Percentiles rank a stretch among this genome's conserved stretches.
These are phyloP conservation scores for Caenorhabditis uteleia DNA, from an alignment of 2,888 invertebrate genomes.

Conservation along the genomic window DNA sequence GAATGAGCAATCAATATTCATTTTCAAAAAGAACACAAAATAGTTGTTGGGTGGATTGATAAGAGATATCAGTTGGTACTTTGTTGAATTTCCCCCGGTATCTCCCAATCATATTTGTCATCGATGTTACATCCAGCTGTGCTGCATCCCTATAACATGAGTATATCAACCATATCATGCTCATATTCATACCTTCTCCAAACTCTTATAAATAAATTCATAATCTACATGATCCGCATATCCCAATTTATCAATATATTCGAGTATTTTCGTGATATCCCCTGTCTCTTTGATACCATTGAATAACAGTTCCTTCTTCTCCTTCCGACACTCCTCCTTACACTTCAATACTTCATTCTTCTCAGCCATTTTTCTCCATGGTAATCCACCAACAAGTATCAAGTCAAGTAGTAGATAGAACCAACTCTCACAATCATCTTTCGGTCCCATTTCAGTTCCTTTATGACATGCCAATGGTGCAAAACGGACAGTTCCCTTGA, in stretches of 20 bases:
- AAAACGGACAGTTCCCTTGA: slow-evolving; percentile 64
- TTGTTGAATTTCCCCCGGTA: no score
- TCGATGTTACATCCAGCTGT: slow-evolving; percentile 35
- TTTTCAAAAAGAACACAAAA: no score
- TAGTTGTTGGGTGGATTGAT: no score
- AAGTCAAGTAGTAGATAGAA: slow-evolving; percentile 63
- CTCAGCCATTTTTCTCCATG: slow-evolving; percentile 54
- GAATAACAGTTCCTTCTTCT: slow-evolving; percentile 31
- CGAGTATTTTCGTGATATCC: slow-evolving; percentile 51
- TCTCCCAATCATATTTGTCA: slow-evolving; percentile 57
- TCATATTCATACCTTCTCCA: slow-evolving; percentile 13
- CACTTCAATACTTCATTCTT: slow-evolving; percentile 48
- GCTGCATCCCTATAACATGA: slow-evolving; percentile 26
- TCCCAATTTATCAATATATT: slow-evolving; percentile 52
- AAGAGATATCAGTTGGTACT: no score
- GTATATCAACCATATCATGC: no score
- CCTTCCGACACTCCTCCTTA: slow-evolving; percentile 51
- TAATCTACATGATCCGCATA: slow-evolving; percentile 59
- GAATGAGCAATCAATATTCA: no score
- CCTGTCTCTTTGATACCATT: slow-evolving; percentile 27
- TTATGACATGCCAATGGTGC: slow-evolving; percentile 60
- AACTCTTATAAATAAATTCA: slow-evolving; percentile 45
- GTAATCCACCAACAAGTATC: slow-evolving; percentile 48
- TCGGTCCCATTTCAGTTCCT: slow-evolving; percentile 51
- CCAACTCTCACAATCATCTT: slow-evolving; percentile 66